These are phyloP conservation scores for Cybosia mesomella DNA, from an alignment of 2,888 invertebrate genomes.

Conservation along the genomic window DNA sequence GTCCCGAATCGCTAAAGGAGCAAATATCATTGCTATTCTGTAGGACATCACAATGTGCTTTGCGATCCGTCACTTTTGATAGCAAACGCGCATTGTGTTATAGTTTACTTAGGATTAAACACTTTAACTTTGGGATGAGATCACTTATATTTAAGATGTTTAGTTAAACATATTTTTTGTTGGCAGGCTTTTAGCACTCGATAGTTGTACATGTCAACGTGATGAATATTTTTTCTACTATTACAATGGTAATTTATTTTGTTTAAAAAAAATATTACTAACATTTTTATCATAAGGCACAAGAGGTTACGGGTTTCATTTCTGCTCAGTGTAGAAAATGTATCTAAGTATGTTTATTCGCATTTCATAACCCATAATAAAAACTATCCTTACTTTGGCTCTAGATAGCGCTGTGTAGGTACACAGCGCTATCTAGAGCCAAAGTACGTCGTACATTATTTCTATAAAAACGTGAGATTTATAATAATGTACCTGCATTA, in stretches of 20 bases:
- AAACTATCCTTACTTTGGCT: too few relatives aligned
- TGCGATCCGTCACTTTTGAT: slow-evolving; percentile 82
- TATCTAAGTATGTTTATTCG: too few relatives aligned
- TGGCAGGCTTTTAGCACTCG: slow-evolving; percentile 18
- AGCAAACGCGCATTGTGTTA: slow-evolving; percentile 66
- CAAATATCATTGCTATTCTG: slow-evolving; percentile 62
- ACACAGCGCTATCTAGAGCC: too few relatives aligned
- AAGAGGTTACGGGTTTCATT: neutral
- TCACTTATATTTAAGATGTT: slow-evolving; percentile 62
- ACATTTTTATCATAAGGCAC: neutral
- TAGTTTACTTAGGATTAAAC: slow-evolving; percentile 76
- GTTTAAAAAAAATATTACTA: neutral
- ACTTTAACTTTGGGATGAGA: slow-evolving; percentile 66
- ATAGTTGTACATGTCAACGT: slow-evolving; percentile 11
- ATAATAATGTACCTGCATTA: too few relatives aligned
- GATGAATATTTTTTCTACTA: neutral
- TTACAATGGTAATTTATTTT: neutral
- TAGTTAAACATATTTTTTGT: slow-evolving; percentile 46
- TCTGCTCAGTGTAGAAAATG: neutral
- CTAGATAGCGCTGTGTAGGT: too few relatives aligned
- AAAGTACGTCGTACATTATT: too few relatives aligned
- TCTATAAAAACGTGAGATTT: too few relatives aligned
- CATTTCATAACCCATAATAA: too few relatives aligned
- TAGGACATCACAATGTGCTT: slow-evolving; percentile 65
- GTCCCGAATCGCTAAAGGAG: slow-evolving; percentile 48